Evolutionary conservation across 2,113 vertebrate genomes (phyloP).

Genomic region (Picathartes gymnocephalus): DNA sequence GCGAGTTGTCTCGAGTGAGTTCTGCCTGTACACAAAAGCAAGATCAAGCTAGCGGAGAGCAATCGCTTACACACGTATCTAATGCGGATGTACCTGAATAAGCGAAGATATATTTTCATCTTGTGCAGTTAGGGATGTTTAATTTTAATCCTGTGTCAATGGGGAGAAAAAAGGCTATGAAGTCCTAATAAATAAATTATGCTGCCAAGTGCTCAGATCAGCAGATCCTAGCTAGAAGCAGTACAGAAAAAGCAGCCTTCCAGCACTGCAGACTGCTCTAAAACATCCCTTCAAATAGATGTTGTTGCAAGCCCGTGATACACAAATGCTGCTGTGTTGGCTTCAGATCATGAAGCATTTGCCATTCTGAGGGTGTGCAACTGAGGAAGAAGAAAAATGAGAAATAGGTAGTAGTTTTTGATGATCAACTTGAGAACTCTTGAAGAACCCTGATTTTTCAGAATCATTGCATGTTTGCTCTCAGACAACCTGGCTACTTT

Average conservation of each 20-base stretch:
- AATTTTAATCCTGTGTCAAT: constrained; percentile 23
- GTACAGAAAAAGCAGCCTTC: not conserved
- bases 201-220: not conserved
- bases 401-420: not conserved
- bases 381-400: not conserved
- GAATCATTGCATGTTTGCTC: not conserved
- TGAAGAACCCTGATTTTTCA: not conserved
- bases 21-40: not conserved
- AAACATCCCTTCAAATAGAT: not conserved
- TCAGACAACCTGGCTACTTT: constrained; percentile 19
- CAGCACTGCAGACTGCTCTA: not conserved
- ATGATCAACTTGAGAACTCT: not conserved
- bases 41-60: not conserved
- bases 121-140: not conserved
- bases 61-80: not conserved
- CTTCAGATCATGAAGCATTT: not conserved
- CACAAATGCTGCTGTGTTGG: not conserved
- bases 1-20: fast-evolving
- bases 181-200: constrained; percentile 47
- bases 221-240: constrained; percentile 29
- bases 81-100: not conserved
- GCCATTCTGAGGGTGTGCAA: not conserved
- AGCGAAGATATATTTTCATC: not conserved
- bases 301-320: not conserved
- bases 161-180: not conserved